A percentile compares a stretch with the other conserved stretches of the same genome.
phyloP scores from a whole-genome alignment of 2,888 invertebrate genomes.

The Mantis religiosa region DNA sequence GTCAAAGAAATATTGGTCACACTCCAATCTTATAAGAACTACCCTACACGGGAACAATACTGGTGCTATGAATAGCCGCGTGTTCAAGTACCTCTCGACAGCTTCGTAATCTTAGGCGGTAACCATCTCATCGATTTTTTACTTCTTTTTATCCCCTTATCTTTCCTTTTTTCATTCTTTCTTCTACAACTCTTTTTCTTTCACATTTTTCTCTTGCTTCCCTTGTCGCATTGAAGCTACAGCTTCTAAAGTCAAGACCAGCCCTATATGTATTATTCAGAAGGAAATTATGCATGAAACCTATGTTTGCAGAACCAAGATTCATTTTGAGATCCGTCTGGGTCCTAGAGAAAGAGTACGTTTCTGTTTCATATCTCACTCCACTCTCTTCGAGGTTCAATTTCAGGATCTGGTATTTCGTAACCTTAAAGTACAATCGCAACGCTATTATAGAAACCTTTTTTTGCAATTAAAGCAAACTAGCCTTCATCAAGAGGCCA shows the following conservation, averaged over 20 bases:
- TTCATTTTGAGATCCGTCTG: neutral
- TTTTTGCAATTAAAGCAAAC: no score
- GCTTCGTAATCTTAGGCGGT: neutral
- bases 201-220: neutral
- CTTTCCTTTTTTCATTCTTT: neutral
- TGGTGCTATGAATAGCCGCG: neutral
- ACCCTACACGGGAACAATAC: neutral
- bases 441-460: no score
- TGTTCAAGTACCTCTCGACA: neutral
- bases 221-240: neutral
- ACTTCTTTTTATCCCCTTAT: neutral
- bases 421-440: neutral
- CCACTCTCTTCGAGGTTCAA: neutral
- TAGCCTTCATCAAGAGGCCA: no score
- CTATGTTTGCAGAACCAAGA: neutral
- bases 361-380: neutral
- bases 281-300: neutral
- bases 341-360: neutral
- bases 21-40: neutral
- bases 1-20: neutral
- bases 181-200: neutral
- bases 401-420: neutral
- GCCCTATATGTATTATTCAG: neutral
- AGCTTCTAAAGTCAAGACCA: neutral
- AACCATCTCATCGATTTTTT: neutral